Evolutionary conservation across 1,140 invertebrate genomes (phyloP).

Genomic region (Oedothorax gibbosus): DNA sequence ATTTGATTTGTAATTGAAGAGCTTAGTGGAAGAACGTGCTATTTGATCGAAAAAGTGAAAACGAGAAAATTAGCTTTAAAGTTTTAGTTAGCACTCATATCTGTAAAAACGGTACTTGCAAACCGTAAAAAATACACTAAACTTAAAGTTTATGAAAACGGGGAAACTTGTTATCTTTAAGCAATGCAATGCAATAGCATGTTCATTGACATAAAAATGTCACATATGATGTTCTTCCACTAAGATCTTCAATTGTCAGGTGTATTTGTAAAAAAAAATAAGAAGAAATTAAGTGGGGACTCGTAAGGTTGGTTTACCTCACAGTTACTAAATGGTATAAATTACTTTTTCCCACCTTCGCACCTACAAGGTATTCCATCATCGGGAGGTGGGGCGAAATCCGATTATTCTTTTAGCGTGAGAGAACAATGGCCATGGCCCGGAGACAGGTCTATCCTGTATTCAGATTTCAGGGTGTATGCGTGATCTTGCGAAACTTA

Average conservation of each 20-base stretch:
- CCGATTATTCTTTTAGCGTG: not conserved
- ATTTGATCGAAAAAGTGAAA: no score
- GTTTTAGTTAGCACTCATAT: no score
- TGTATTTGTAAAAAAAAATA: not conserved
- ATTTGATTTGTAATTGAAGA: no score
- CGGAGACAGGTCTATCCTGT: conserved; percentile 31
- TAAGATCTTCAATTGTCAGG: not conserved
- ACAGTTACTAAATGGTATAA: not conserved
- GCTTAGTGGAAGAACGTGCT: no score
- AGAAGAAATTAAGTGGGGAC: not conserved
- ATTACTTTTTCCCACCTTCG: not conserved
- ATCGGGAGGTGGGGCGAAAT: conserved; percentile 2
- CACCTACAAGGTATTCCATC: not conserved
- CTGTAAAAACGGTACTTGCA: no score
- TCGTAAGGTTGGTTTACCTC: not conserved
- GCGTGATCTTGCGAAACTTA: not conserved
- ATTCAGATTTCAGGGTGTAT: conserved; percentile 38
- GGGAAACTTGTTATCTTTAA: no score
- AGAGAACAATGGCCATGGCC: conserved; percentile 21
- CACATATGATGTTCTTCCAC: no score
- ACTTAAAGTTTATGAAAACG: no score
- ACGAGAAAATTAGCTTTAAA: no score
- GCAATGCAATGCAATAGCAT: no score
- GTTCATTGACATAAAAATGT: no score
- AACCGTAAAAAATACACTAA: no score